Conservation (phyloP, 2,797 vertebrate species). For the Percopsis omiscomaycus region DNA sequence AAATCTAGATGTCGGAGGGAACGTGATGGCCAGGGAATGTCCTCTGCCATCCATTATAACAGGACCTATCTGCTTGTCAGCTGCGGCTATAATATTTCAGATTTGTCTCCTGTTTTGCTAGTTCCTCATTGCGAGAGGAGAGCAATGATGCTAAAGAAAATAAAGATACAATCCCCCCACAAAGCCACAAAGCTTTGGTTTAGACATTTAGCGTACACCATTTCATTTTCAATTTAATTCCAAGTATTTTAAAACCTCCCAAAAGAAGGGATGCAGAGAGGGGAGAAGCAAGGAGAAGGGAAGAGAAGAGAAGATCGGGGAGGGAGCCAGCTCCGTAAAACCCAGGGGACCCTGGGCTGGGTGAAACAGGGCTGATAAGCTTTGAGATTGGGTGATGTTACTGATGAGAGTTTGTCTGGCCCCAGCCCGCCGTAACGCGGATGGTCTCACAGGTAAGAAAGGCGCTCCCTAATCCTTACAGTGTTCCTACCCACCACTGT, state of each 20-base stretch:
- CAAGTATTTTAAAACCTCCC: no score
- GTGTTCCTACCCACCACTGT: conserved; percentile 43
- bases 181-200: background rate
- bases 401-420: conserved; percentile 70
- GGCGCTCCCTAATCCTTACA: conserved; percentile 65
- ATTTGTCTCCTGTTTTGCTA: background rate
- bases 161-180: background rate
- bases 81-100: conserved; percentile 11
- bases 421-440: conserved; percentile 54
- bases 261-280: conserved; percentile 10
- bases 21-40: conserved; percentile 51
- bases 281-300: conserved; percentile 37
- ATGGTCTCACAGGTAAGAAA: conserved; percentile 55
- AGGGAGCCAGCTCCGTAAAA: conserved; percentile 2
- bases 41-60: conserved; percentile 50
- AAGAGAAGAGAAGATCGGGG: conserved; percentile 34
- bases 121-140: background rate
- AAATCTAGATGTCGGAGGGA: conserved; percentile 64
- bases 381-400: conserved; percentile 73
- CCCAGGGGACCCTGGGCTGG: background rate
- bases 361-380: conserved; percentile 36
- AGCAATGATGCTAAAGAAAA: background rate
- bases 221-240: no score
- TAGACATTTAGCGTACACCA: background rate
- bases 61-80: conserved; percentile 22